These are phyloP conservation scores for Philonicus albiceps DNA, from an alignment of 2,888 invertebrate species.

Conservation along the genomic window DNA sequence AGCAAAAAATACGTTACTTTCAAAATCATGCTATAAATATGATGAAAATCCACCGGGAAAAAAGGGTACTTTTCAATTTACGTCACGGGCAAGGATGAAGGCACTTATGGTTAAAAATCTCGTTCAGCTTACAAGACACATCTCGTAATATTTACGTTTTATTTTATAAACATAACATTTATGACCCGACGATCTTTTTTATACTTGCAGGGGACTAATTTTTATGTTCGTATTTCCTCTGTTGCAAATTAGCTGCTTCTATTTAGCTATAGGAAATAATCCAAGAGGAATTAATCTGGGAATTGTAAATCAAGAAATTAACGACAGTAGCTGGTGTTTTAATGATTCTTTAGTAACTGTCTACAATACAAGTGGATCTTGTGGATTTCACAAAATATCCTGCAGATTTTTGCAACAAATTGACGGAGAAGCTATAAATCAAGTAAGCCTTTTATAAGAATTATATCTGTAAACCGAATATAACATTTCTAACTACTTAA, in stretches of 20 bases:
- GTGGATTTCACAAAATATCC: constrained; percentile 68
- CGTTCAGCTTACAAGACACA: constrained; percentile 74
- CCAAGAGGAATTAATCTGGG: constrained; percentile 76
- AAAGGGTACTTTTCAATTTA: constrained; percentile 56
- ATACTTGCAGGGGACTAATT: constrained; percentile 74
- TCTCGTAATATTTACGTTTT: constrained; percentile 66
- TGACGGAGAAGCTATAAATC: constrained; percentile 58
- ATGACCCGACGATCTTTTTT: neutral
- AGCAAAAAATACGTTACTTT: constrained; percentile 54
- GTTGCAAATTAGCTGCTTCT: constrained; percentile 80
- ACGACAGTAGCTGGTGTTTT: constrained; percentile 61
- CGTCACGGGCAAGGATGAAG: constrained; percentile 65
- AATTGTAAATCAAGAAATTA: constrained; percentile 80
- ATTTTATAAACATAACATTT: neutral
- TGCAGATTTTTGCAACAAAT: constrained; percentile 71
- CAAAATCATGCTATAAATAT: neutral
- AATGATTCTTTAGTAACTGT: constrained; percentile 62
- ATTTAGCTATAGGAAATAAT: constrained; percentile 80
- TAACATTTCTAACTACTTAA: neutral
- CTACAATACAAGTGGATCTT: constrained; percentile 60
- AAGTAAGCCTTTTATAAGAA: neutral
- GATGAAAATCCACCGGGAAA: constrained; percentile 47
- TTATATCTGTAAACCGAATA: neutral
- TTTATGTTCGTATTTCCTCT: constrained; percentile 86
- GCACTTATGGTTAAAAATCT: constrained; percentile 76